Conservation (phyloP, 2,113 vertebrate genomes). For the Merops nubicus region DNA sequence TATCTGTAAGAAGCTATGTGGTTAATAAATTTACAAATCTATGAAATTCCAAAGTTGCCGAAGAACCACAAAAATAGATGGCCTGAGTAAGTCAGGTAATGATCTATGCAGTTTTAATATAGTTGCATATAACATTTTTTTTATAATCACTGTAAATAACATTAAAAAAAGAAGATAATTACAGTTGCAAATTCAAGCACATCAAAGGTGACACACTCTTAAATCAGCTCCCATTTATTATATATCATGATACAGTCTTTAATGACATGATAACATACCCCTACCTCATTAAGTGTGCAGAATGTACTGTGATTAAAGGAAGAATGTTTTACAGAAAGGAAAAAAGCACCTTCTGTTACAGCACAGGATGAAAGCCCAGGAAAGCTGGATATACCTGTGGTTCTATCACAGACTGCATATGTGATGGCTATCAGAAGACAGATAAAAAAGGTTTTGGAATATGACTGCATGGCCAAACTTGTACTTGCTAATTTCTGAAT, state of each 20-base stretch:
- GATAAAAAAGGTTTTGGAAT: conserved; percentile 8
- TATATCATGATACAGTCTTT: neutral
- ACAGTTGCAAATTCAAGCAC: conserved; percentile 23
- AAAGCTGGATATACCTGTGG: neutral
- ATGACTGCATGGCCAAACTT: neutral
- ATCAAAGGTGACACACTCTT: conserved; percentile 24
- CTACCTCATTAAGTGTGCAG: conserved; percentile 49
- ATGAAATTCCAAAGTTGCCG: neutral
- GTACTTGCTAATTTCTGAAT: conserved; percentile 29
- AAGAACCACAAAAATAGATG: neutral
- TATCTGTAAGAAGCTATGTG: neutral
- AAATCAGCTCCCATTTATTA: conserved; percentile 35
- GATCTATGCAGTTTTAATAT: neutral
- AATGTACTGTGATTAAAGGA: conserved; percentile 54
- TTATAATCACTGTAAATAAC: conserved; percentile 38
- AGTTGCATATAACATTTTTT: neutral
- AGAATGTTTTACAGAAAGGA: conserved; percentile 37
- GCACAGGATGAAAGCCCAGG: conserved; percentile 34
- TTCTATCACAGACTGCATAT: neutral
- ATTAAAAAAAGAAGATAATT: conserved; percentile 21
- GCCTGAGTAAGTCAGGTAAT: neutral
- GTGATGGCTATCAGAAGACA: conserved; percentile 24
- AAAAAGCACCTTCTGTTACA: conserved; percentile 56
- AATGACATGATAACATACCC: conserved; percentile 34
- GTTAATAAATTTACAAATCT: neutral